Base-by-base conservation (phyloP, 2,113 vertebrate genomes). In the Aphelocoma coerulescens region DNA sequence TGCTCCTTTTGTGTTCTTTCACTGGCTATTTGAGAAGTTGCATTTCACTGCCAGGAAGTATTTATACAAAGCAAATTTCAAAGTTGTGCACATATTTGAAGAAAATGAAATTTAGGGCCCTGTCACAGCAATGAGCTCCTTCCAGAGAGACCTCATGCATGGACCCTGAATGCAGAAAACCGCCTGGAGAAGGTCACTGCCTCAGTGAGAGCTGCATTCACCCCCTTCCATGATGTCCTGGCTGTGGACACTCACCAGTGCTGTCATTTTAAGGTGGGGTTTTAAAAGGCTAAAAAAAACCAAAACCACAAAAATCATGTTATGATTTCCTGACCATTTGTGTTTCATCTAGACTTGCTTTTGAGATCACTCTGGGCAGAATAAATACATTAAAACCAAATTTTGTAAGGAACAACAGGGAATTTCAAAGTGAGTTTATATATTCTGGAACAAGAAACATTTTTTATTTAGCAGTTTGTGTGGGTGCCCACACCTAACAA, bases 21-120 rank as follows among this genome's bases (percentile, higher is more conserved):
- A 77, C 89, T 95, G 89, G 74, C 84, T 92, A 89, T 95, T 94
- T 69, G 63, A 92, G 88, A 88, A 96, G 93, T 87, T 91, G 74
- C 80, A 49, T 97, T 91, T 96, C 93, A 94, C 93, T 96, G 96
- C 91, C 93, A 95, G 67, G 54, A 75, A 85, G 88, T 95, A 89
- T 95, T 96, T 95, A 93, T 92, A 82, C 68, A 95, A 77, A 82
- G 83, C 91, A 93, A 95, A 87, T 96, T 95, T 96, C 88, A 81
- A 92, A 96, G 80, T 96, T 96, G 76, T 78, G 88, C 88, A 75
- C 80, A 65, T 92, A 82, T 92, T 95, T 95, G 93, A 95, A 91
- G 96, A 94, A 97, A 96, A 94, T 86, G 85, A 91, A 96, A 95
- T 96, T 94, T 92, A 92, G 91, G 80, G 76, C 65, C 61, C 83